These are phyloP conservation scores for Silurus asotus DNA, from an alignment of 2,113 vertebrate genomes.

Conservation along the genomic window DNA sequence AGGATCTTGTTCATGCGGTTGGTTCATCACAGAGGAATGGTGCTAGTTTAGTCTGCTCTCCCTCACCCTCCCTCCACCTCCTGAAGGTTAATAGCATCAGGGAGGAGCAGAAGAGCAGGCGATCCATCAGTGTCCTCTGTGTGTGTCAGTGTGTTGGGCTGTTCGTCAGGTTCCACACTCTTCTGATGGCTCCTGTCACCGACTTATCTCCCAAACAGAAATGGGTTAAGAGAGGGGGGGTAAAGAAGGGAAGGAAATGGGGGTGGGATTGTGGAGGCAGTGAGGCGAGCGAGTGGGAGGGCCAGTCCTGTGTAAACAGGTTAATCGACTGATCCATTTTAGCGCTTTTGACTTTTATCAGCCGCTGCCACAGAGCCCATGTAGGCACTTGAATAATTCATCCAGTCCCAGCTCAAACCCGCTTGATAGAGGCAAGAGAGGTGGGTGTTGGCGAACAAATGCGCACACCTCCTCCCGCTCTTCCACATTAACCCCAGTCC, in stretches of 20 bases:
- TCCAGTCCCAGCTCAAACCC: slow-evolving; percentile 80
- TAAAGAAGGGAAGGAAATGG: slow-evolving; percentile 46
- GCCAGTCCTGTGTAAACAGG: slow-evolving; percentile 84
- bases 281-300: slow-evolving; percentile 60
- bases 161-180: slow-evolving; percentile 64
- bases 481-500: slow-evolving; percentile 39
- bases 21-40: slow-evolving; percentile 12
- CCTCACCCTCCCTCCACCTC: slow-evolving; percentile 45
- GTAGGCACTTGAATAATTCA: slow-evolving; percentile 91
- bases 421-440: slow-evolving; percentile 68
- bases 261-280: slow-evolving; percentile 28
- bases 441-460: slow-evolving; percentile 72
- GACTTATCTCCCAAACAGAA: slow-evolving; percentile 71
- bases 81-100: slow-evolving; percentile 65
- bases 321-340: slow-evolving; percentile 94
- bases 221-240: slow-evolving; percentile 29
- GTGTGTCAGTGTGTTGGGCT: slow-evolving; percentile 65
- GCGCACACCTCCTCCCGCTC: slow-evolving; percentile 61
- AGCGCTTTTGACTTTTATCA: slow-evolving; percentile 90
- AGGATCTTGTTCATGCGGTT: slow-evolving; percentile 22
- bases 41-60: slow-evolving; percentile 40
- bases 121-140: slow-evolving; percentile 70
- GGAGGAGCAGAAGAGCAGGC: slow-evolving; percentile 56
- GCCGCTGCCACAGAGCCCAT: slow-evolving; percentile 84
- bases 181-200: slow-evolving; percentile 75